Evolutionary conservation across 1,140 invertebrate genomes (phyloP), one percentile per base, ranked within the genome.

Genomic region (Drosophila varians): DNA sequence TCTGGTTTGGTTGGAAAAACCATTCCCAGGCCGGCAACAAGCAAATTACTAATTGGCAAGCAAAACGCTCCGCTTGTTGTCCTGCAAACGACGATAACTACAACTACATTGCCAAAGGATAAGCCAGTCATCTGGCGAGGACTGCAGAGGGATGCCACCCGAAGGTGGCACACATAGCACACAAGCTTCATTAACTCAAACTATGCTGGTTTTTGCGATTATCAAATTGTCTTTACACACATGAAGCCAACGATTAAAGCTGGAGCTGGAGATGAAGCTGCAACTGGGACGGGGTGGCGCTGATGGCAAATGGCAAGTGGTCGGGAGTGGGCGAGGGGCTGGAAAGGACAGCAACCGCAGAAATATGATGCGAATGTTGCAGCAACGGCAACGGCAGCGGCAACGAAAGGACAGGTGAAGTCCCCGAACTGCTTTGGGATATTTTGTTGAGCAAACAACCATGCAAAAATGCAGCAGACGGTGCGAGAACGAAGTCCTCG

Each of bases 151-250:
- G 38, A 42, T 42, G 16, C 43, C 28, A 28, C 57, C 34, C 52
- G 38, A 60, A 56, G 51, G 49, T 72, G 47, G 65, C 52, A 70
- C 49, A 66, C 76, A 72, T 64, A 54, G 72, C 72, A 80, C 79
- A 86, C 82, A 86, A 86, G 82, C 82, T 87, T 86, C 82, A 86
- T 86, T 86, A 86, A 86, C 82, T 86, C 82, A 87, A 87, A 88
- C 82, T 86, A 86, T 86, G 82, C 82, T 83, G 82, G 82, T 82
- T 86, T 80, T 80, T 86, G 82, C 82, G 83, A 86, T 86, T 86
- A 86, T 86, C 82, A 86, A 86, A 86, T 86, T 86, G 82, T 86
- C 82, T 86, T 87, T 86, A 74, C 83, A 87, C 77, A 77, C 77
- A 74, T 66, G 64, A 19, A 68, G 64, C 64, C 60, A 68, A 66